phyloP scores from a whole-genome alignment of 2,113 vertebrate species.

The Tychaedon coryphoeus region DNA sequence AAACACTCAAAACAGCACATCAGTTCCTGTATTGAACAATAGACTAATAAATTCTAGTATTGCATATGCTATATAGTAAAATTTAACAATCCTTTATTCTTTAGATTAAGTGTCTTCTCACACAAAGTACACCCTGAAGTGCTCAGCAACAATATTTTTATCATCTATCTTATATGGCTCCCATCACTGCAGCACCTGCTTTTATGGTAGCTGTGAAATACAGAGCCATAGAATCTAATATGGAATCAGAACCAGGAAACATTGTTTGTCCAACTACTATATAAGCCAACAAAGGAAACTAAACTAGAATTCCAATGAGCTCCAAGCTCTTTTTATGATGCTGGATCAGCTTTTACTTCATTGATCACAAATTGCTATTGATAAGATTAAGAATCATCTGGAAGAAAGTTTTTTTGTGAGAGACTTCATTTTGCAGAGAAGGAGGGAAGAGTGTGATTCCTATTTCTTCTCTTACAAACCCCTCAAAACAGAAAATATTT shows the following conservation, averaged over 20 bases:
- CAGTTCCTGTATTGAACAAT: neutral
- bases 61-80: slow-evolving; percentile 48
- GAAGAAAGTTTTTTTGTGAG: neutral
- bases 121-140: slow-evolving; percentile 19
- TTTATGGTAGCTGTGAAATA: slow-evolving; percentile 40
- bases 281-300: neutral
- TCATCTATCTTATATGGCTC: neutral
- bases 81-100: slow-evolving; percentile 46
- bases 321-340: neutral
- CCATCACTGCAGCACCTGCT: neutral
- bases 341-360: neutral
- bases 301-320: neutral
- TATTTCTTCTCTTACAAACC: neutral
- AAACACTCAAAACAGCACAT: neutral
- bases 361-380: neutral
- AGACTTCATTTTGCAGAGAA: neutral
- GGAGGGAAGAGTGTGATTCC: neutral
- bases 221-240: neutral
- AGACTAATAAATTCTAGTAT: slow-evolving; percentile 24
- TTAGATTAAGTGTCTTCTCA: slow-evolving; percentile 50
- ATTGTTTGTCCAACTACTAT: neutral
- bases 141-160: slow-evolving; percentile 18
- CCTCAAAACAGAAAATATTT: neutral
- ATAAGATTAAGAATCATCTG: neutral
- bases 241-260: neutral